Percentiles rank a stretch among this genome's conserved stretches.
These are phyloP conservation scores for Trachelus stipa DNA, from an alignment of 2,888 invertebrate genomes.

Conservation along the genomic window DNA sequence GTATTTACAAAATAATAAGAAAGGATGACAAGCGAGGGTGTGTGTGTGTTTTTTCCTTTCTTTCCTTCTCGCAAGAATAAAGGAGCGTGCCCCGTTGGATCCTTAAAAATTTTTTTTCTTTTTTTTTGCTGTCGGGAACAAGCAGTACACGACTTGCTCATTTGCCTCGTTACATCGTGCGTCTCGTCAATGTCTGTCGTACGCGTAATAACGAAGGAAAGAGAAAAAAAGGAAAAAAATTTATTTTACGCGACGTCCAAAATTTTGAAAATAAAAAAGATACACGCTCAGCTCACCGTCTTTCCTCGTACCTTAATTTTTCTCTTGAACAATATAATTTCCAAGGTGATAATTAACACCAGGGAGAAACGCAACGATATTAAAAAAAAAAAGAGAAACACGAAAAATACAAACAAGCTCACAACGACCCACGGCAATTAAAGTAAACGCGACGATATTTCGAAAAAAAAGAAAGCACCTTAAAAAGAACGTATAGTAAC, in stretches of 20 bases:
- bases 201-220: neutral
- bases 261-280: neutral
- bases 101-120: neutral
- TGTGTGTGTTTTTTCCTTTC: neutral
- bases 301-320: neutral
- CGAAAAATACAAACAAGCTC: conserved; percentile 18
- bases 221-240: neutral
- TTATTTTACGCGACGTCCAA: neutral
- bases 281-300: neutral
- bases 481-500: neutral
- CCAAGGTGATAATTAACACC: conserved; percentile 32
- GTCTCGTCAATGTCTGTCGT: neutral
- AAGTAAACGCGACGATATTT: neutral
- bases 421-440: neutral
- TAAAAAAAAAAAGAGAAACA: conserved; percentile 20
- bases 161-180: neutral
- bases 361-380: conserved; percentile 25
- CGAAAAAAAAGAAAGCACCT: neutral
- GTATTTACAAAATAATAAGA: conserved; percentile 18
- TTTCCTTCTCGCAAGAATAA: neutral
- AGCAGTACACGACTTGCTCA: neutral
- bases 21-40: conserved; percentile 7
- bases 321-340: conserved; percentile 40
- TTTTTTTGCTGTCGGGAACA: neutral
- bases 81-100: neutral